Conservation (phyloP, 2,113 vertebrate species). For the Columba janthina region DNA sequence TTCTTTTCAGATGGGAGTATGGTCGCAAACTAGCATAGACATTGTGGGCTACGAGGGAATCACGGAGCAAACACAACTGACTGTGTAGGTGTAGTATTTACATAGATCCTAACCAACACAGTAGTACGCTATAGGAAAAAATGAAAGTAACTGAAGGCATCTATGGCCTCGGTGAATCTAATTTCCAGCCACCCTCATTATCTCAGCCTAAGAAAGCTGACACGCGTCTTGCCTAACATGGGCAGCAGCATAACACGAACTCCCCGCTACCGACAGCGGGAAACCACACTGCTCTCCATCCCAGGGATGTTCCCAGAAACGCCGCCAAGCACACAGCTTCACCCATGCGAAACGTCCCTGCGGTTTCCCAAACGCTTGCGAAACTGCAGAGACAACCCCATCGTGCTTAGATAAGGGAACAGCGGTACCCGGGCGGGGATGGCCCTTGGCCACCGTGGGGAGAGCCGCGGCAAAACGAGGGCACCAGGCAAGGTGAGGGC, state of each 20-base stretch:
- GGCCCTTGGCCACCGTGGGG: not conserved
- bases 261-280: not conserved
- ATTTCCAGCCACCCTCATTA: not conserved
- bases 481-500: not conserved
- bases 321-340: constrained; percentile 5
- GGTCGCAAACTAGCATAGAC: not conserved
- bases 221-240: not conserved
- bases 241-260: not conserved
- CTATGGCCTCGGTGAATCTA: not conserved
- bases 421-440: not conserved
- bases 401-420: not conserved
- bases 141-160: not conserved
- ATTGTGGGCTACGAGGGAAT: not conserved
- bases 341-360: not conserved
- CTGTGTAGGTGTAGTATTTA: not conserved
- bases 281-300: not conserved
- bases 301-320: not conserved
- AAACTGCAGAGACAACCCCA: constrained; percentile 1
- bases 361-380: constrained; percentile 23
- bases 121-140: not conserved
- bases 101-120: not conserved
- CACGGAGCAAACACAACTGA: not conserved
- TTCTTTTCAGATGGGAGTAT: not conserved
- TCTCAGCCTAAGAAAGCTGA: not conserved
- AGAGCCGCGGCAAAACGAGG: not conserved